These are phyloP conservation scores for Anneissia japonica DNA, from an alignment of 35 echinoderm and acorn worm species.

Conservation along the genomic window DNA sequence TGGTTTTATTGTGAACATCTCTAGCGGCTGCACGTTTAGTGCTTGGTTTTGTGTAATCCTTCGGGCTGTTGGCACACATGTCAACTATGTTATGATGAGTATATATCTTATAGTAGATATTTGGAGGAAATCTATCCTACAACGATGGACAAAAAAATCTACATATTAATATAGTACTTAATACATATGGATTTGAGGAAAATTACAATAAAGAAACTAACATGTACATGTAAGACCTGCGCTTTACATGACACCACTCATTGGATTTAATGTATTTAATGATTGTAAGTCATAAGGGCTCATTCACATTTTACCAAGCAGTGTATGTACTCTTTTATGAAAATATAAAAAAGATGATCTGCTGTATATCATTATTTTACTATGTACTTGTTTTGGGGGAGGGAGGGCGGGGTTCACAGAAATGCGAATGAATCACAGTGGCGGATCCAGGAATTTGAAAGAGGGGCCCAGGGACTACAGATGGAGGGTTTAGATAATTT, in stretches of 20 bases:
- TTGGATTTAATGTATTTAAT: background rate
- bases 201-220: background rate
- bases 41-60: constrained; percentile 77
- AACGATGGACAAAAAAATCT: too few relatives aligned
- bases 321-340: too few relatives aligned
- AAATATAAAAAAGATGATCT: too few relatives aligned
- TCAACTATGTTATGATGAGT: constrained; percentile 87
- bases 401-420: too few relatives aligned
- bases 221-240: background rate
- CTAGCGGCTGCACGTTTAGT: constrained; percentile 67
- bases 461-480: too few relatives aligned
- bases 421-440: too few relatives aligned
- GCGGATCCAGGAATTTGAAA: too few relatives aligned
- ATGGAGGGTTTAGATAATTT: too few relatives aligned
- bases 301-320: background rate
- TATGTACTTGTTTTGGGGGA: too few relatives aligned
- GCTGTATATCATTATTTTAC: too few relatives aligned
- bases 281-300: background rate
- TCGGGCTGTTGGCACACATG: constrained; percentile 99
- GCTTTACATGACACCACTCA: too few relatives aligned
- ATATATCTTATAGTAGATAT: constrained; percentile 99
- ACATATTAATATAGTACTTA: background rate
- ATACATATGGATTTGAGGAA: background rate
- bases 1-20: constrained; percentile 85
- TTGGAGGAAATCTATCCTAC: constrained; percentile 78